phyloP scores from a whole-genome alignment of 2,113 vertebrate genomes.

The Mormyrus iriodes region DNA sequence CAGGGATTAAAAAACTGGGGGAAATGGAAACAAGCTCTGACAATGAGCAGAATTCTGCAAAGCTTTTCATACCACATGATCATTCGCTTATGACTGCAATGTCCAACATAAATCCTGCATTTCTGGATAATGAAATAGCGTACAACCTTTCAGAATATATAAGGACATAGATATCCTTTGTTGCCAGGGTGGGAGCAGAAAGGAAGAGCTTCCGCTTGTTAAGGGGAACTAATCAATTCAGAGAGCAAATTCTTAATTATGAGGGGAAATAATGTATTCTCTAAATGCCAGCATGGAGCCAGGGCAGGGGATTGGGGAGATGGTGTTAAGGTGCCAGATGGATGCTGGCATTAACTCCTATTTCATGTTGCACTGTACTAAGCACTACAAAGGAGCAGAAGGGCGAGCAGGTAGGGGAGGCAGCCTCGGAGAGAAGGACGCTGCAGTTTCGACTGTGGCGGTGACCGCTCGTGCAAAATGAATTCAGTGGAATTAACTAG shows the following conservation, averaged over 20 bases:
- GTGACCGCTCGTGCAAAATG: slow-evolving; percentile 61
- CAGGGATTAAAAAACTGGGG: not conserved
- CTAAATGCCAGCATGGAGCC: slow-evolving; percentile 23
- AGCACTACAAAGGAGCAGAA: slow-evolving; percentile 15
- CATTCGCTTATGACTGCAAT: not conserved
- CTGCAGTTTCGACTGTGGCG: slow-evolving; percentile 42
- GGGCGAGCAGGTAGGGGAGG: not conserved
- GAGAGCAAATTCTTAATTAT: slow-evolving; percentile 28
- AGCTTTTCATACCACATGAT: not conserved
- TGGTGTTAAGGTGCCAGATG: slow-evolving; percentile 63
- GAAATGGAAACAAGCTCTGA: not conserved
- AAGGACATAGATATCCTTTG: not conserved
- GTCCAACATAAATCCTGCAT: not conserved
- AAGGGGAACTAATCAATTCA: not conserved
- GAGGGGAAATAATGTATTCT: slow-evolving; percentile 32
- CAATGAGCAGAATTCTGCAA: not conserved
- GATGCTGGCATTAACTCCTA: slow-evolving; percentile 66
- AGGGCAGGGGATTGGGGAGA: slow-evolving; percentile 27
- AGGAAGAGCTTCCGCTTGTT: not conserved
- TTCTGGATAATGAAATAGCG: not conserved
- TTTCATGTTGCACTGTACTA: slow-evolving; percentile 55
- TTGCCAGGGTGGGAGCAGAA: not conserved
- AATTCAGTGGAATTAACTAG: slow-evolving; percentile 85
- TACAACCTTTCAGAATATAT: not conserved
- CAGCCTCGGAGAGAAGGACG: slow-evolving; percentile 7